phyloP scores from a whole-genome alignment of 2,888 invertebrate genomes.

The Dasypogon diadema region DNA sequence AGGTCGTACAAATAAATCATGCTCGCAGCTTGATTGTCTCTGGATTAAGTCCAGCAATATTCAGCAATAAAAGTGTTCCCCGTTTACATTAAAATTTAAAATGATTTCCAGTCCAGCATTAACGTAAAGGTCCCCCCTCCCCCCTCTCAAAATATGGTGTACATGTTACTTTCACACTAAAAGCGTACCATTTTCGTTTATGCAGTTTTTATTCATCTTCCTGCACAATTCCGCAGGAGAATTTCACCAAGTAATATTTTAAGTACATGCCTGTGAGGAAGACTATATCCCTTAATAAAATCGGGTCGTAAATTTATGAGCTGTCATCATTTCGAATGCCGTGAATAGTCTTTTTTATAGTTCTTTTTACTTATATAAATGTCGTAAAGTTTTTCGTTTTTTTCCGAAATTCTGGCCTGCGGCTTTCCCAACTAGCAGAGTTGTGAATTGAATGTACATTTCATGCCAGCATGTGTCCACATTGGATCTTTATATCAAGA shows the following conservation, averaged over 20 bases:
- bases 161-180: slow-evolving; percentile 8
- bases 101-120: not conserved
- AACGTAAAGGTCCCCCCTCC: not conserved
- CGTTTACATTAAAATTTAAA: not conserved
- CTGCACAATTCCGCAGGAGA: slow-evolving; percentile 15
- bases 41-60: no score
- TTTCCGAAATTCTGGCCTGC: no score
- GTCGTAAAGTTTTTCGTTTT: no score
- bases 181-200: slow-evolving; percentile 4
- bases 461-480: no score
- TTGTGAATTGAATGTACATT: no score
- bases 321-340: slow-evolving; percentile 37
- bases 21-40: no score
- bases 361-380: not conserved
- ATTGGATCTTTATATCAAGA: no score
- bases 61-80: no score
- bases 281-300: slow-evolving; percentile 31
- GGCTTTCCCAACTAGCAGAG: no score
- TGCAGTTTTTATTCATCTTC: slow-evolving; percentile 11
- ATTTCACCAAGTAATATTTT: slow-evolving; percentile 37
- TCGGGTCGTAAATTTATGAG: slow-evolving; percentile 36
- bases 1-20: no score
- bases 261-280: slow-evolving; percentile 10
- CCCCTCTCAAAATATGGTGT: not conserved
- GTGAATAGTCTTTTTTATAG: slow-evolving; percentile 25